Conservation (phyloP, 2,113 vertebrate genomes). For the Takifugu flavidus region DNA sequence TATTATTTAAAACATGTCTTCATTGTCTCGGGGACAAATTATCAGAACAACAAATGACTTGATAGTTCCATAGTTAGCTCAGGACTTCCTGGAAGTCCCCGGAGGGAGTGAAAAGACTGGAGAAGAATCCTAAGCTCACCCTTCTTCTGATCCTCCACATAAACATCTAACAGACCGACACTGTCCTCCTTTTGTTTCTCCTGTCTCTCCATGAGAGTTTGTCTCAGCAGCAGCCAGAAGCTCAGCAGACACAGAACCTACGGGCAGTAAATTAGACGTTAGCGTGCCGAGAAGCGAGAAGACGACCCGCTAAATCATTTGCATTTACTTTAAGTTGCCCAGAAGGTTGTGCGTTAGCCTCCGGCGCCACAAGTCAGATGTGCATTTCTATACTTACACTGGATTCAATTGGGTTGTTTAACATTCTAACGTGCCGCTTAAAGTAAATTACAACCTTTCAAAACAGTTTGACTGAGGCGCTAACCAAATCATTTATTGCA, state of each 20-base stretch:
- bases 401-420: conserved; percentile 4
- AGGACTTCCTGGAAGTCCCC: not conserved
- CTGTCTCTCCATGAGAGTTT: conserved; percentile 89
- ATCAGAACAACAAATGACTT: not conserved
- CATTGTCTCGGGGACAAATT: too few species aligned
- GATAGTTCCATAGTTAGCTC: not conserved
- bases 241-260: conserved; percentile 92
- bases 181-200: conserved; percentile 76
- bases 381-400: conserved; percentile 1
- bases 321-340: conserved; percentile 15
- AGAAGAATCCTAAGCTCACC: conserved; percentile 68
- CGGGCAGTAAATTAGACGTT: conserved; percentile 23
- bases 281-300: conserved; percentile 1
- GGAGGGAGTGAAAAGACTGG: not conserved
- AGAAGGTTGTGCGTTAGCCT: not conserved
- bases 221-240: conserved; percentile 95
- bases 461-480: conserved; percentile 8
- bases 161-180: conserved; percentile 83
- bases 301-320: not conserved
- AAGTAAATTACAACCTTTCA: not conserved
- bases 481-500: conserved; percentile 3
- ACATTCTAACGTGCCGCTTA: not conserved
- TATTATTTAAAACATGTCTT: not conserved
- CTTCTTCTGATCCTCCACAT: conserved; percentile 79
- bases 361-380: conserved; percentile 8